Evolutionary conservation across 92 coral and sea anemone species (phyloP).

Genomic region (Galaxea fascicularis): DNA sequence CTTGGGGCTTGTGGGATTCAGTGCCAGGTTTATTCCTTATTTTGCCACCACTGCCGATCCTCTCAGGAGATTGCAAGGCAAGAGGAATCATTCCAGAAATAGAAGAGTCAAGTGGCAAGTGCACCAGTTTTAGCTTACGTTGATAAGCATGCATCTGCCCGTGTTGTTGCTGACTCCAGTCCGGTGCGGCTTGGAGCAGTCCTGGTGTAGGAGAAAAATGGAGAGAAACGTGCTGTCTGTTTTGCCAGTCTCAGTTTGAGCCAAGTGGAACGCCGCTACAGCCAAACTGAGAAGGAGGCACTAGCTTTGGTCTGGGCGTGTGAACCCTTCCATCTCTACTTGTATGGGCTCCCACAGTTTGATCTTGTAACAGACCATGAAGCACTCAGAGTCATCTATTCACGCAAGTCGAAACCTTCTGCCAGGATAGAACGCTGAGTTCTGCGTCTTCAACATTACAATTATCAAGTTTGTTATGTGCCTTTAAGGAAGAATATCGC

Average conservation of each 20-base stretch:
- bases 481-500: neutral
- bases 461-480: neutral
- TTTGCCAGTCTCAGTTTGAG: constrained; percentile 24
- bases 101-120: neutral
- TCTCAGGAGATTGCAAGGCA: constrained; percentile 3
- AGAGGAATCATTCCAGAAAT: neutral
- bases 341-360: too few relatives aligned
- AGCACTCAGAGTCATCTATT: too few relatives aligned
- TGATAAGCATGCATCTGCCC: too few relatives aligned
- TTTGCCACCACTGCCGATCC: constrained; percentile 53
- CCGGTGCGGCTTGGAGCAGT: constrained; percentile 29
- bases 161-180: too few relatives aligned
- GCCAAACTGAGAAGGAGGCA: constrained; percentile 48
- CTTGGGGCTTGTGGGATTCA: too few relatives aligned
- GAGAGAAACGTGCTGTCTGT: constrained; percentile 8
- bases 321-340: too few relatives aligned
- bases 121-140: too few relatives aligned
- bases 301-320: constrained; percentile 41
- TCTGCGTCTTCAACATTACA: neutral
- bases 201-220: neutral
- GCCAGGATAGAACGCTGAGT: neutral
- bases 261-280: constrained; percentile 15
- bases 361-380: too few relatives aligned
- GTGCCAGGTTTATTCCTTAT: constrained; percentile 46
- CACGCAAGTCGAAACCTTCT: too few relatives aligned